Conservation (phyloP, 2,797 vertebrate genomes). For the Leptoclinus maculatus region DNA sequence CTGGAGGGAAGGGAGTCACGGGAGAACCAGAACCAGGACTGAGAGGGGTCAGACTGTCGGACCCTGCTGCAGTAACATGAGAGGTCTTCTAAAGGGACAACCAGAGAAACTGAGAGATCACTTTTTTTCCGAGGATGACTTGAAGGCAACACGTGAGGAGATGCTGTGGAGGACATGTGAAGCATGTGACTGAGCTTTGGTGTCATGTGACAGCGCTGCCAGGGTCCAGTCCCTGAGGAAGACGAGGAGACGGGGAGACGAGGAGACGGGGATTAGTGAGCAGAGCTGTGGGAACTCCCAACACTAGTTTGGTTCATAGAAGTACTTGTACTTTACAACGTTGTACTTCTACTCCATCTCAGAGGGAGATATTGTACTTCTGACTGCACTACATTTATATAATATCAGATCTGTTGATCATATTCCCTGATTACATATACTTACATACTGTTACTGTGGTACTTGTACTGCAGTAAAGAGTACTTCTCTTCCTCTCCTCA, state of each 20-base stretch:
- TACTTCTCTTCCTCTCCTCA: not conserved
- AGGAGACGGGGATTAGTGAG: not conserved
- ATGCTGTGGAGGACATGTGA: not conserved
- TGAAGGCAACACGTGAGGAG: conserved; percentile 19
- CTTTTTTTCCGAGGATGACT: not conserved
- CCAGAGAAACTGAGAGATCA: no score
- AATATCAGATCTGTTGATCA: not conserved
- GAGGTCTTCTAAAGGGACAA: no score
- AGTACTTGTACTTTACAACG: not conserved
- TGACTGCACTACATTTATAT: not conserved
- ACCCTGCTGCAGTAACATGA: no score
- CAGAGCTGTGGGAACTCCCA: not conserved
- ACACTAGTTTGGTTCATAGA: not conserved
- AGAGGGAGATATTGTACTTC: not conserved
- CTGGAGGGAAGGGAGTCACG: no score
- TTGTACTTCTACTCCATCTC: not conserved
- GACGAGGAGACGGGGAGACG: not conserved
- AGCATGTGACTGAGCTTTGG: conserved; percentile 43
- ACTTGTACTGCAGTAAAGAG: not conserved
- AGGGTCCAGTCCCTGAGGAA: not conserved
- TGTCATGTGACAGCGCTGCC: conserved; percentile 14
- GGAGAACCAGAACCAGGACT: no score
- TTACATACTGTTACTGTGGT: no score
- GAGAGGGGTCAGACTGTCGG: no score
- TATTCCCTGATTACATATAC: not conserved